Evolutionary conservation across 2,113 vertebrate genomes (phyloP), one percentile per base, ranked within the genome.

Genomic region (Anthoscopus minutus): DNA sequence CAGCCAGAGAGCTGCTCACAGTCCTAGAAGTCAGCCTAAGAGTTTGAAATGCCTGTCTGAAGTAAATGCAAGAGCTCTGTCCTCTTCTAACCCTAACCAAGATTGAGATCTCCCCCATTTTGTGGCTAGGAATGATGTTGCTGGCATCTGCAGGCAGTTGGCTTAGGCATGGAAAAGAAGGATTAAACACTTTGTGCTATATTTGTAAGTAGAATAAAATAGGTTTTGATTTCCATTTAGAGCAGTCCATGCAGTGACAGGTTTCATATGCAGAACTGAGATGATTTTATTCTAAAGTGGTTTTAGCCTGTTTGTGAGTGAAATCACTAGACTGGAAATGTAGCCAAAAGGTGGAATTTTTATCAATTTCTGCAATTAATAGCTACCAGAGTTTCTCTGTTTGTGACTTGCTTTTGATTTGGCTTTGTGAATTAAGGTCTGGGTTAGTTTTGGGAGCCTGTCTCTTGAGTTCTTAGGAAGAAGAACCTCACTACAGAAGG

Each of bases 171-270:
- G 96, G 94, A 88, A 94, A 95, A 94, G 93, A 33, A 86, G 88
- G 88, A 95, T 95, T 90, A 95, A 93, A 94, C 88, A 70, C 79
- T 96, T 73, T 15, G 90, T 79, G 90, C 94, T 96, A 56, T 96
- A 95, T 93, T 92, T 94, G 87, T 89, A 92, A 86, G 83, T 92
- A 94, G 89, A 97, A 90, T 91, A 76, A 93, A 95, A 86, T 42
- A 88, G 14, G 1, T 88, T 93, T 89, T 73, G 89, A 66, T 95
- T 96, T 94, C 80, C 80, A 83, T 92, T 92, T 93, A 81, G 67
- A 94, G 67, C 50, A 88, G 74, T 72, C 78, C 57, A 2, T 74
- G 73, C 54, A 83, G 42, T 70, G 87, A 51, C 66, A 80, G 85
- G 79, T 82, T 92, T 86, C 71, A 33, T 70, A 38, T 61, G 57